These are phyloP conservation scores for Harpagifer antarcticus DNA, from an alignment of 2,797 vertebrate genomes.

Conservation along the genomic window DNA sequence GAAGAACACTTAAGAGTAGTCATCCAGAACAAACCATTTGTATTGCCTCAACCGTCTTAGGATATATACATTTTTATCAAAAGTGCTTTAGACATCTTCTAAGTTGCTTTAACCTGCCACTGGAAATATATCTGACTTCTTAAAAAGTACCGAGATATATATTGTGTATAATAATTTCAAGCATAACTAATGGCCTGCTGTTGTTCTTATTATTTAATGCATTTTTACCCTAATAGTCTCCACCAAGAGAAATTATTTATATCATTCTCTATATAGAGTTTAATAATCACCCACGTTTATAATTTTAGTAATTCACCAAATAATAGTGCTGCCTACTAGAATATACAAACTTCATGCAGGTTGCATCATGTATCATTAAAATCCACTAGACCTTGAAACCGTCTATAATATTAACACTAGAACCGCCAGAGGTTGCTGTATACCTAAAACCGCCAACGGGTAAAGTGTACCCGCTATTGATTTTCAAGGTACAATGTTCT, in stretches of 20 bases:
- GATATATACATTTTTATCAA: too few species aligned
- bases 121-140: too few species aligned
- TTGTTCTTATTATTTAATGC: neutral
- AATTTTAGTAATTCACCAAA: neutral
- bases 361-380: constrained; percentile 21
- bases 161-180: neutral
- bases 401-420: neutral
- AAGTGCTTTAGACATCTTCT: too few species aligned
- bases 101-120: too few species aligned
- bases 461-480: too few species aligned
- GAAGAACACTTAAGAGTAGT: too few species aligned
- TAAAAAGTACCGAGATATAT: too few species aligned
- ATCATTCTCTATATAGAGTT: neutral
- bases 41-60: too few species aligned
- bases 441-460: too few species aligned
- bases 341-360: constrained; percentile 3
- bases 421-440: too few species aligned
- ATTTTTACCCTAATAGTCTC: neutral
- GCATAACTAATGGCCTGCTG: neutral
- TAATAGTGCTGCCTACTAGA: neutral
- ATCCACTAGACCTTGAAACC: constrained; percentile 9
- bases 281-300: neutral
- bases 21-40: too few species aligned
- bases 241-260: neutral
- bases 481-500: too few species aligned